A percentile compares a stretch with the other conserved stretches of the same genome.
Evolutionary conservation across 2,113 vertebrate species (phyloP).

Genomic region (Sardina pilchardus): DNA sequence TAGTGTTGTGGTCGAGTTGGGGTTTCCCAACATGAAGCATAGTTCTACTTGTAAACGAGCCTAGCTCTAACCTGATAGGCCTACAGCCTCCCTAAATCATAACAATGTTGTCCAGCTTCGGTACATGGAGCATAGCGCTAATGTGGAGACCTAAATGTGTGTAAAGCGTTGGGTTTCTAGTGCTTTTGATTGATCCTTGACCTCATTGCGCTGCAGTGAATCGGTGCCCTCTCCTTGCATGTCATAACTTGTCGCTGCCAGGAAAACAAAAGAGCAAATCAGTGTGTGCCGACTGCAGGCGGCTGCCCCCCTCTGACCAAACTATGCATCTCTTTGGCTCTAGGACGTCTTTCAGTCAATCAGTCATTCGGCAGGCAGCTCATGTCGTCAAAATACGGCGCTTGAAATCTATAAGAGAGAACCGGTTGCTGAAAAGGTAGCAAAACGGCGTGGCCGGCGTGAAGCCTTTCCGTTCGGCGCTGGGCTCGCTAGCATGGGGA

Average conservation of each 20-base stretch:
- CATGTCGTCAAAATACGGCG: constrained; percentile 32
- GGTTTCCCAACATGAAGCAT: too few relatives aligned
- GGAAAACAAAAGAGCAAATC: too few relatives aligned
- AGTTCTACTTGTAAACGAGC: too few relatives aligned
- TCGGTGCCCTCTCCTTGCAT: too few relatives aligned
- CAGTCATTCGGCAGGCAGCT: constrained; percentile 27
- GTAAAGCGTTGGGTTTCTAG: too few relatives aligned
- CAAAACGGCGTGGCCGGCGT: background rate
- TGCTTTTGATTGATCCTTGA: too few relatives aligned
- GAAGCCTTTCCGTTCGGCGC: background rate
- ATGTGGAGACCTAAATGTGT: too few relatives aligned
- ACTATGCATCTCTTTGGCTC: background rate
- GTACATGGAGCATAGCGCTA: background rate
- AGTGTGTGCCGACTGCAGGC: background rate
- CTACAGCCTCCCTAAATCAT: too few relatives aligned
- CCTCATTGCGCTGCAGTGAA: too few relatives aligned
- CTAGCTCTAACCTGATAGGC: too few relatives aligned
- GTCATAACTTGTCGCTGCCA: too few relatives aligned
- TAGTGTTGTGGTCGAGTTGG: too few relatives aligned
- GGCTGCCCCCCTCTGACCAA: background rate
- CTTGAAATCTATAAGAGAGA: constrained; percentile 22
- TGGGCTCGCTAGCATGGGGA: background rate
- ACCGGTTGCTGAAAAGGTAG: constrained; percentile 35
- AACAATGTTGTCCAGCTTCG: background rate
- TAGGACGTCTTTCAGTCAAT: constrained; percentile 29